Percentiles rank a stretch among this genome's conserved stretches.
These are phyloP conservation scores for Nipponia nippon DNA, from an alignment of 2,113 vertebrate species.

Conservation along the genomic window DNA sequence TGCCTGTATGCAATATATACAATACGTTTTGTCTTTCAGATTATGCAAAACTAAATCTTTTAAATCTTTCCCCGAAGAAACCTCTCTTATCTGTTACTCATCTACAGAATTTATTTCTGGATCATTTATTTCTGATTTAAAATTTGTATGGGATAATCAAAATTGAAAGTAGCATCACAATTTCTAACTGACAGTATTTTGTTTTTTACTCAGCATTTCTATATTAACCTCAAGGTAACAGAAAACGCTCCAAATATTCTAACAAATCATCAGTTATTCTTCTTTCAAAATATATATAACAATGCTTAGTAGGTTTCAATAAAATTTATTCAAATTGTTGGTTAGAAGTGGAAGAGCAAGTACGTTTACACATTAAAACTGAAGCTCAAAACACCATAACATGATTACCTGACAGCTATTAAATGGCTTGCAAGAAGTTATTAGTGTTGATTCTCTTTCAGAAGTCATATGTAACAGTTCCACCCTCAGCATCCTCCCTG, in stretches of 20 bases:
- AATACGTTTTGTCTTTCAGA: fast-evolving
- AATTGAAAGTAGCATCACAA: neutral
- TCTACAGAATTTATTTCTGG: neutral
- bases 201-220: neutral
- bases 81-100: neutral
- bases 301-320: neutral
- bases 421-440: neutral
- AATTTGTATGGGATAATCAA: neutral
- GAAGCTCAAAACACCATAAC: conserved; percentile 5
- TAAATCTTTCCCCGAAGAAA: neutral
- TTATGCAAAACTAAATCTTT: neutral
- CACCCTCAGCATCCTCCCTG: neutral
- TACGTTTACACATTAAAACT: neutral
- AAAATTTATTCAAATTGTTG: conserved; percentile 1
- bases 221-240: neutral
- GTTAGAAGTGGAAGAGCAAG: conserved; percentile 32
- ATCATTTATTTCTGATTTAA: neutral
- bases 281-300: neutral
- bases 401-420: conserved; percentile 6
- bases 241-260: neutral
- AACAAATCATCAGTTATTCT: neutral
- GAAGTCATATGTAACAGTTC: neutral
- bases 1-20: neutral
- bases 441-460: neutral
- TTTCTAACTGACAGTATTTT: neutral